Evolutionary conservation across 2,888 invertebrate genomes (phyloP).

Genomic region (Ormia ochracea): DNA sequence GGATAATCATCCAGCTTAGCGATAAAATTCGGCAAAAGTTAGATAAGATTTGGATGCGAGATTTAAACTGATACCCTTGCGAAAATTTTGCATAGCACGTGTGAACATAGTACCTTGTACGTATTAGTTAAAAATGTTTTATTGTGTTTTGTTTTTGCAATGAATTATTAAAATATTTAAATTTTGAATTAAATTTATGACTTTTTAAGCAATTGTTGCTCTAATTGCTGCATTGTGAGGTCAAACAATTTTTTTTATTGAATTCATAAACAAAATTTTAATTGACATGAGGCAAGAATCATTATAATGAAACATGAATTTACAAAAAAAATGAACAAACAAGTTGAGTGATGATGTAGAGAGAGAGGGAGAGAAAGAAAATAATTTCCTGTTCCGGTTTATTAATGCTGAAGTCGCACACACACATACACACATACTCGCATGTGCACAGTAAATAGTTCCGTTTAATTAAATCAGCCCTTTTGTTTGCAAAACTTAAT

Average conservation of each 20-base stretch:
- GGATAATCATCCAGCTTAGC: no score
- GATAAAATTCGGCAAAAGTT: no score
- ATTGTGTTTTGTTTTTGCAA: no score
- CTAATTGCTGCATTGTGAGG: neutral
- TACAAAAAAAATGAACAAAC: neutral
- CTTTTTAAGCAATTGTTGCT: neutral
- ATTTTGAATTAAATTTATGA: neutral
- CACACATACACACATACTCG: neutral
- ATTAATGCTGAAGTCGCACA: neutral
- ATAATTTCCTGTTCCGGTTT: neutral
- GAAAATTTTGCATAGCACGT: no score
- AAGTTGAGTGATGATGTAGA: no score
- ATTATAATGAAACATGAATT: slow-evolving; percentile 12
- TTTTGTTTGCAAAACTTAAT: neutral
- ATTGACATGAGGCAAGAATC: neutral
- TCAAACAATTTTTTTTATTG: neutral
- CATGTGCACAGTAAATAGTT: neutral
- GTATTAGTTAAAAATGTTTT: no score
- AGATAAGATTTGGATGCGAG: no score
- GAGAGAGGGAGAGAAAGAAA: no score
- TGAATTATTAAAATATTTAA: no score
- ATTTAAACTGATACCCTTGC: no score
- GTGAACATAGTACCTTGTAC: no score
- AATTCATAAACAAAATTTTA: slow-evolving; percentile 12
- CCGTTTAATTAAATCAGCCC: neutral